Evolutionary conservation across 2,888 invertebrate species (phyloP), one percentile per base, ranked within the genome.

Genomic region (Pterostichus niger): DNA sequence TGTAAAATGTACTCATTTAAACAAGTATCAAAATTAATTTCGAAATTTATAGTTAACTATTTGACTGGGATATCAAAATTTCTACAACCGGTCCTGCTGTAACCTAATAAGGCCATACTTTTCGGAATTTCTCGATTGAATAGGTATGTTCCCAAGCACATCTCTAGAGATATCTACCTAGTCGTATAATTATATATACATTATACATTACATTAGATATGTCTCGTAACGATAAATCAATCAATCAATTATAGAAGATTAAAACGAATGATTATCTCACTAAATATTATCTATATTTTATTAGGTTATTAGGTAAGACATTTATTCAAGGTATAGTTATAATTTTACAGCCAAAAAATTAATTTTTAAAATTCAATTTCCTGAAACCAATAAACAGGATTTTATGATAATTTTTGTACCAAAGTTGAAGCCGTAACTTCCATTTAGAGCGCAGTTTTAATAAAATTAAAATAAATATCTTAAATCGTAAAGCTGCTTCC

Each of bases 391-490:
- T 54, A 77, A 77, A 77, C 54, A 77, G 54, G 40, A 52, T 40
- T 77, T 77, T 77, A 77, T 56, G 54, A 77, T 40, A 77, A 77
- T 56, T 77, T 52, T 13, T 77, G 31, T 7, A 31, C 15, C 35
- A 54, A 13, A 56, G 49, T 77, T 40, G 33, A 13, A 24, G 40
- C 33, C 77, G 56, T 77, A 77, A 77, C 40, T 56, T 40, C 15
- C 31, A 77, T 77, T 77, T 56, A 77, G 49, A 56, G 59, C 77
- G 77, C 77, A 54, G 77, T 77, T 54, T 77, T 77, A 77, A 76
- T 76, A 54, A 76, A 76, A 76, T 76, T 77, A 77, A 77, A 77
- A 77, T 77, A 54, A 77, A 77, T 54, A 77, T 77, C 54, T 54
- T 33, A 77, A 52, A 40, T 56, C 49, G 54, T 56, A 56, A 54